A percentile compares a stretch with the other conserved stretches of the same genome.
These are phyloP conservation scores for Platypus cylindrus DNA, from an alignment of 2,888 invertebrate species.

Conservation along the genomic window DNA sequence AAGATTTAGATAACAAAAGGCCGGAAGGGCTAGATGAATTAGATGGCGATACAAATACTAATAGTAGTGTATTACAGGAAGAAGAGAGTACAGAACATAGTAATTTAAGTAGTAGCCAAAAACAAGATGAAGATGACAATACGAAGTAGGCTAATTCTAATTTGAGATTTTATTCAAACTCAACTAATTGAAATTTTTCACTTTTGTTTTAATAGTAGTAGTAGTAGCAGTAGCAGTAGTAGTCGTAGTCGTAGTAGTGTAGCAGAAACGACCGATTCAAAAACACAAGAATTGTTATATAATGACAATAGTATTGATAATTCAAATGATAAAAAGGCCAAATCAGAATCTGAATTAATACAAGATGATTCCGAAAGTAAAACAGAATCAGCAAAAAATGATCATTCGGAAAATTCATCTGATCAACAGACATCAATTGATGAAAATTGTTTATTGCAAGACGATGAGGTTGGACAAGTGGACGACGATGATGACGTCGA, in stretches of 20 bases:
- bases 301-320: slow-evolving; percentile 8
- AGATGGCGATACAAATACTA: slow-evolving; percentile 13
- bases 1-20: slow-evolving; percentile 1
- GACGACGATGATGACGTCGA: too few relatives aligned
- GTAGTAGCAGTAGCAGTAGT: too few relatives aligned
- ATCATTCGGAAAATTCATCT: slow-evolving; percentile 16
- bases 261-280: slow-evolving; percentile 3
- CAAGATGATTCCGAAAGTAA: slow-evolving; percentile 11
- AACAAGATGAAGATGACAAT: slow-evolving; percentile 1
- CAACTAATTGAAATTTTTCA: too few relatives aligned
- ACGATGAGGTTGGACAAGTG: slow-evolving; percentile 17
- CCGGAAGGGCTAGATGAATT: slow-evolving; percentile 5
- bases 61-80: slow-evolving; percentile 16
- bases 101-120: slow-evolving; percentile 12
- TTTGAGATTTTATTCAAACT: too few relatives aligned
- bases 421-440: slow-evolving; percentile 14
- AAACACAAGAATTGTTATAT: slow-evolving; percentile 1
- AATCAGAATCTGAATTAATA: slow-evolving; percentile 3
- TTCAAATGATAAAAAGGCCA: too few relatives aligned
- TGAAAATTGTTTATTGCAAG: slow-evolving; percentile 14
- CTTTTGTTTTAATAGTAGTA: too few relatives aligned
- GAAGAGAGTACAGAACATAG: slow-evolving; percentile 19
- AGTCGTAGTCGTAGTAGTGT: slow-evolving; percentile 8
- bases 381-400: slow-evolving; percentile 6
- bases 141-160: too few relatives aligned